Conservation (phyloP, 1,140 invertebrate genomes). For the Drosophila tani region DNA sequence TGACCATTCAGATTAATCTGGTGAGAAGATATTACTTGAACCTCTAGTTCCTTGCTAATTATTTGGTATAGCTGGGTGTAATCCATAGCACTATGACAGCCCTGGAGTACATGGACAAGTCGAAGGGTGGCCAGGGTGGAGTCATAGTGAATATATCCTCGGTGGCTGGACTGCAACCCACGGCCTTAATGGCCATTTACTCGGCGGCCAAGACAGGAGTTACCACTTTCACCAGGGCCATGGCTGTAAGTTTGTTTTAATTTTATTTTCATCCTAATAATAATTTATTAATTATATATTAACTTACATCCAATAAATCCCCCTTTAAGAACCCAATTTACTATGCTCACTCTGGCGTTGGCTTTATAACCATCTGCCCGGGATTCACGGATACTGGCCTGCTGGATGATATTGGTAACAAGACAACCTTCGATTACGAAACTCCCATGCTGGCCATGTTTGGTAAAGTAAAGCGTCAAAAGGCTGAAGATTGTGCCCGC, state of each 20-base stretch:
- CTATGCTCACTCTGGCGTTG: constrained; percentile 50
- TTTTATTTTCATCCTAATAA: background rate
- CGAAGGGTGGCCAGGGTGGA: constrained; percentile 87
- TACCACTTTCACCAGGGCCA: constrained; percentile 83
- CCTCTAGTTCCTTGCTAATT: background rate
- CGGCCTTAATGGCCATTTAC: constrained; percentile 81
- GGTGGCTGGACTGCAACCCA: constrained; percentile 86
- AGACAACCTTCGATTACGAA: constrained; percentile 53
- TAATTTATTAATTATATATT: no score
- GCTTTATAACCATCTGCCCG: constrained; percentile 75
- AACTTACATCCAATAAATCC: no score
- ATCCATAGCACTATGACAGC: constrained; percentile 65
- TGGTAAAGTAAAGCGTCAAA: constrained; percentile 46
- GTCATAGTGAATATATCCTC: constrained; percentile 88
- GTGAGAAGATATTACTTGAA: constrained; percentile 6
- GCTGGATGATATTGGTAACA: constrained; percentile 49
- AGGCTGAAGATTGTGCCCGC: constrained; percentile 51
- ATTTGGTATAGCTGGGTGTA: constrained; percentile 53
- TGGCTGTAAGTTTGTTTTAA: constrained; percentile 46
- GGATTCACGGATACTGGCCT: constrained; percentile 71
- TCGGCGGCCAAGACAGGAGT: constrained; percentile 85
- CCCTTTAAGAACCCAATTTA: constrained; percentile 48
- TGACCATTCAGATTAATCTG: constrained; percentile 68
- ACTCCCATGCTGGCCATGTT: constrained; percentile 45
- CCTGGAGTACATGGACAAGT: constrained; percentile 85